Evolutionary conservation across 2,113 vertebrate species (phyloP).

Genomic region (Seriola dumerili): DNA sequence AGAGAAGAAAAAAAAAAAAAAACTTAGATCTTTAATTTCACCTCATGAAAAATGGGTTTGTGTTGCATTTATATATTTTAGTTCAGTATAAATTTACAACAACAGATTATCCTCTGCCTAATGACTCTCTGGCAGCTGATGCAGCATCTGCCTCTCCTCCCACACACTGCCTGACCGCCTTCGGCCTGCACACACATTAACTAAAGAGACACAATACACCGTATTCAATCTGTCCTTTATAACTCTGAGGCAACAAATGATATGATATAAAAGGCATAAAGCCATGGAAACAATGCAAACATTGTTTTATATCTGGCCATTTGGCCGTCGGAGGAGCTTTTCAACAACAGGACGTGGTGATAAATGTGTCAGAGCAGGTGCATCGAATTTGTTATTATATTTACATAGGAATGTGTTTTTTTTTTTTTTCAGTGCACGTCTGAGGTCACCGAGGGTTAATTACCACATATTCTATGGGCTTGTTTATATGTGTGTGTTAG

Average conservation of each 20-base stretch:
- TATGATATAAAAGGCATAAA: slow-evolving; percentile 38
- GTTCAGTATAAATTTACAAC: too few relatives aligned
- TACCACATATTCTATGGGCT: neutral
- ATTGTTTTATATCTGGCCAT: slow-evolving; percentile 25
- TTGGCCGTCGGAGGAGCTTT: neutral
- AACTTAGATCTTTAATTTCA: too few relatives aligned
- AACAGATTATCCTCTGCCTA: neutral
- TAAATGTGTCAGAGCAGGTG: neutral
- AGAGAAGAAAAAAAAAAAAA: too few relatives aligned
- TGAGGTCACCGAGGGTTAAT: slow-evolving; percentile 10
- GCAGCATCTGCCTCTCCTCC: neutral
- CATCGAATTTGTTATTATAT: neutral
- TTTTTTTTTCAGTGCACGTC: neutral
- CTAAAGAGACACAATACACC: neutral
- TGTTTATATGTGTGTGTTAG: neutral
- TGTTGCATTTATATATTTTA: too few relatives aligned
- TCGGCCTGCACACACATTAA: neutral
- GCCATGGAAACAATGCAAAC: slow-evolving; percentile 69
- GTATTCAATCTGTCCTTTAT: slow-evolving; percentile 40
- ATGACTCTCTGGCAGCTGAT: neutral
- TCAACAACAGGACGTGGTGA: neutral
- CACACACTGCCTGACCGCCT: neutral
- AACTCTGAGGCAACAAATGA: slow-evolving; percentile 33
- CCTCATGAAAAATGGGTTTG: too few relatives aligned
- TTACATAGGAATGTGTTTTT: neutral